phyloP scores from a whole-genome alignment of 2,797 vertebrate species.

The Xenentodon cancila region DNA sequence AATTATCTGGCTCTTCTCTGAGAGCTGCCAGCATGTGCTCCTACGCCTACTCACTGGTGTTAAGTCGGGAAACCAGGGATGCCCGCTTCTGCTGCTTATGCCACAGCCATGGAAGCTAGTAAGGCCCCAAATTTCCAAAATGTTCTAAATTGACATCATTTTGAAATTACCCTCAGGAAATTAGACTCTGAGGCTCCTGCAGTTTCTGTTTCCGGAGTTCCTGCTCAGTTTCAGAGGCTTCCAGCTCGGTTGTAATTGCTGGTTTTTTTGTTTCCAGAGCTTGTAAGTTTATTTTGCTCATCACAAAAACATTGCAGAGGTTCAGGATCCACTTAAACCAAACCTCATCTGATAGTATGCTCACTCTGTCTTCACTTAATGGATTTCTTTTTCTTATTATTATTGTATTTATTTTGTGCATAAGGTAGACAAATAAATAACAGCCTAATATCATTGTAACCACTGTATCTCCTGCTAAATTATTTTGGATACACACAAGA shows the following conservation, averaged over 20 bases:
- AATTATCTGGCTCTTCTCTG: slow-evolving; percentile 17
- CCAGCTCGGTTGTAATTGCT: slow-evolving; percentile 32
- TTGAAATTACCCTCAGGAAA: slow-evolving; percentile 34
- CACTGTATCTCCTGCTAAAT: not conserved
- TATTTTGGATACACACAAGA: not conserved
- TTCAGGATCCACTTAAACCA: not conserved
- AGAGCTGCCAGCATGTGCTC: slow-evolving; percentile 21
- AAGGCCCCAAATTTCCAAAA: slow-evolving; percentile 18
- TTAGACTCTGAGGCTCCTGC: slow-evolving; percentile 15
- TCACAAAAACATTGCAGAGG: slow-evolving; percentile 34
- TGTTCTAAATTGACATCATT: slow-evolving; percentile 20
- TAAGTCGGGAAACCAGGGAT: slow-evolving; percentile 31
- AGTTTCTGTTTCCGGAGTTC: slow-evolving; percentile 14
- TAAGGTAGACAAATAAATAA: too few relatives aligned
- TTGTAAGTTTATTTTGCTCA: slow-evolving; percentile 43
- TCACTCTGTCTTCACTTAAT: not conserved
- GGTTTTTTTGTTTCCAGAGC: slow-evolving; percentile 42
- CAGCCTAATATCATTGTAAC: too few relatives aligned
- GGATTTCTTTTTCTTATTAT: not conserved
- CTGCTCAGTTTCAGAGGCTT: not conserved
- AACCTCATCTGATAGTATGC: not conserved
- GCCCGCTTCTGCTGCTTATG: slow-evolving; percentile 18
- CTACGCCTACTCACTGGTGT: slow-evolving; percentile 5
- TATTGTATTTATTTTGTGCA: too few relatives aligned
- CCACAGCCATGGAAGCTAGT: slow-evolving; percentile 21